A percentile compares a stretch with the other conserved stretches of the same genome.
Evolutionary conservation across 2,888 invertebrate species (phyloP).

Genomic region (Synergus umbraculus): DNA sequence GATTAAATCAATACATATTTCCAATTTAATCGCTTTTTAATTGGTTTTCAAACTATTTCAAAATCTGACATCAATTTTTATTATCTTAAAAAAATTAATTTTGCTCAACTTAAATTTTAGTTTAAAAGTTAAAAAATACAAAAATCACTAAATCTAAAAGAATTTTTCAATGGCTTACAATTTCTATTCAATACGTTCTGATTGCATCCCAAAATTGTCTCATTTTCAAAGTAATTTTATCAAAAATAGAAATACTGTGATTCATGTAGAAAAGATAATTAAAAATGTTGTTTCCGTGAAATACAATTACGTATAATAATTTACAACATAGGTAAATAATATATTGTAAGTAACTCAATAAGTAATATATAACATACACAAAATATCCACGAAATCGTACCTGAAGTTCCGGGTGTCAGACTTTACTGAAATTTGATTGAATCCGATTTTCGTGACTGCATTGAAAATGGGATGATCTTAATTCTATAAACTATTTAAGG

Average conservation of each 20-base stretch:
- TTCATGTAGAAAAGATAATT: constrained; percentile 44
- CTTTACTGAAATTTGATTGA: constrained; percentile 3
- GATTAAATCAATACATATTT: neutral
- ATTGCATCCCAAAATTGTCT: neutral
- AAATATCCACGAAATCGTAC: constrained; percentile 49
- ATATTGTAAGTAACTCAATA: constrained; percentile 60
- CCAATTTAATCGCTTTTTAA: neutral
- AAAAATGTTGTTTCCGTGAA: constrained; percentile 59
- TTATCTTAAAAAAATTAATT: neutral
- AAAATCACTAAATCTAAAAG: neutral
- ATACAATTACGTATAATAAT: constrained; percentile 53
- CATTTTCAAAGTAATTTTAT: neutral
- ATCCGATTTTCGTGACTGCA: neutral
- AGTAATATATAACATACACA: constrained; percentile 62
- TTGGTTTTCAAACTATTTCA: neutral
- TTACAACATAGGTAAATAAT: constrained; percentile 62
- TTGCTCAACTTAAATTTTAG: neutral
- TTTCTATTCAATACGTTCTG: neutral
- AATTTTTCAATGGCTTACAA: neutral
- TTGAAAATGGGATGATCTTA: constrained; percentile 6
- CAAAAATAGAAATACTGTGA: neutral
- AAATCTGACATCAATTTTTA: neutral
- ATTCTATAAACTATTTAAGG: neutral
- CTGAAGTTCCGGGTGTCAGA: neutral
- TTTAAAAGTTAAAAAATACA: neutral